phyloP scores from a whole-genome alignment of 1,140 invertebrate genomes.

The Leptinotarsa lineolata region DNA sequence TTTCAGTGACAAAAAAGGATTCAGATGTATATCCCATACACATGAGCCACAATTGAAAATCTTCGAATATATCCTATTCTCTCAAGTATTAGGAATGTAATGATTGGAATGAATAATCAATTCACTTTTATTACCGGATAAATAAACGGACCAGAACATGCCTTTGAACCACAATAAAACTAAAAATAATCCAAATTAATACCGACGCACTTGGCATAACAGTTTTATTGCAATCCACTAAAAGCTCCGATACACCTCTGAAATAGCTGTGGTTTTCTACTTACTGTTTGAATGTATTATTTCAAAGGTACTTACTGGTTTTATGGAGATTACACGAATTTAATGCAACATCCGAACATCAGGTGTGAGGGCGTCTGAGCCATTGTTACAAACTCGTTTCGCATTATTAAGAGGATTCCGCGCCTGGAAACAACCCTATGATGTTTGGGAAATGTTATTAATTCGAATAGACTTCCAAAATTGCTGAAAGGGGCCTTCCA shows the following conservation, averaged over 20 bases:
- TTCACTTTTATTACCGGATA: neutral
- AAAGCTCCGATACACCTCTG: conserved; percentile 5
- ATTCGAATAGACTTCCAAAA: neutral
- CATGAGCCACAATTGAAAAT: neutral
- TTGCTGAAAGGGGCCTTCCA: no score
- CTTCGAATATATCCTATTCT: neutral
- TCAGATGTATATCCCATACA: no score
- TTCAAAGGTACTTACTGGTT: neutral
- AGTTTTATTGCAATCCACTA: neutral
- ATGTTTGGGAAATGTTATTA: neutral
- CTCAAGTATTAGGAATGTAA: neutral
- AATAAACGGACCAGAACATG: neutral
- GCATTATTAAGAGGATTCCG: neutral
- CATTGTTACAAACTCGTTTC: neutral
- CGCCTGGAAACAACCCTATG: neutral
- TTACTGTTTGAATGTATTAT: neutral
- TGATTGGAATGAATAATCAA: neutral
- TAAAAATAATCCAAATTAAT: conserved; percentile 7
- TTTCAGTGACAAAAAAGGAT: no score
- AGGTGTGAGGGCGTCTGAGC: neutral
- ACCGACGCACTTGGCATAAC: neutral
- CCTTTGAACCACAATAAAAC: conserved; percentile 8
- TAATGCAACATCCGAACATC: neutral
- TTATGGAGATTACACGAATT: neutral
- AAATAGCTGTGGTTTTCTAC: neutral